Evolutionary conservation across 2,888 invertebrate genomes (phyloP), one percentile per base, ranked within the genome.

Genomic region (Dryococelus australis): DNA sequence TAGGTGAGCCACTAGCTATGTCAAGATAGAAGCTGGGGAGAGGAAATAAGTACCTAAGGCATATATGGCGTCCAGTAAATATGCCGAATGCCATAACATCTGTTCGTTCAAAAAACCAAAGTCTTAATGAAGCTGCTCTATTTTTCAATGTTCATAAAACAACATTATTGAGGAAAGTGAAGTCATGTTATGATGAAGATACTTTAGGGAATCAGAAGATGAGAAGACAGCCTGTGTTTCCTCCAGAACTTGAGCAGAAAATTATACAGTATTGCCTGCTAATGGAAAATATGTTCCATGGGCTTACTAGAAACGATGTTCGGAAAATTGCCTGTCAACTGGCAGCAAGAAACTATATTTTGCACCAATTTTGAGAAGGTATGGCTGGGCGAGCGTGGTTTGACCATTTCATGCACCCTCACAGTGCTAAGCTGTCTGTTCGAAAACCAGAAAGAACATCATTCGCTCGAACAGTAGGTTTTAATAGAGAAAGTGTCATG

Each of bases 391-490:
- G 83, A 43, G 83, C 83, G 24, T 83, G 28, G 83, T 83, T 83
- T 27, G 28, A 83, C 28, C 27, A 27, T 43, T 83, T 83, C 83
- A 27, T 83, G 83, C 83, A 83, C 24, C 28, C 1, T 20, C 83
- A 83, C 27, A 83, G 43, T 26, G 24, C n/a, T 27, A 83, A 83
- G 13, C 47, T 65, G 24, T 84, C 87, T n/a, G 78, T 85, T 26
- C 26, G 65, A 65, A 85, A 87, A 65, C 65, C 6, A 20, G 43
- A 47, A 65, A 65, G 43, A 43, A 87, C 87, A 35, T 87, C 87
- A 65, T 8, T 28, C 3, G 43, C 87, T 26, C 53, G 79, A 16
- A 43, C 84, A 20, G 9, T 20, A 9, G 87, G 85, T 27, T 87
- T 85, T 13, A 87, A 84, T 16, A 84, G 35, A 65, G 85, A 85